A percentile compares a stretch with the other conserved stretches of the same genome.
phyloP scores from a whole-genome alignment of 2,888 invertebrate genomes.

The Erebia ligea region DNA sequence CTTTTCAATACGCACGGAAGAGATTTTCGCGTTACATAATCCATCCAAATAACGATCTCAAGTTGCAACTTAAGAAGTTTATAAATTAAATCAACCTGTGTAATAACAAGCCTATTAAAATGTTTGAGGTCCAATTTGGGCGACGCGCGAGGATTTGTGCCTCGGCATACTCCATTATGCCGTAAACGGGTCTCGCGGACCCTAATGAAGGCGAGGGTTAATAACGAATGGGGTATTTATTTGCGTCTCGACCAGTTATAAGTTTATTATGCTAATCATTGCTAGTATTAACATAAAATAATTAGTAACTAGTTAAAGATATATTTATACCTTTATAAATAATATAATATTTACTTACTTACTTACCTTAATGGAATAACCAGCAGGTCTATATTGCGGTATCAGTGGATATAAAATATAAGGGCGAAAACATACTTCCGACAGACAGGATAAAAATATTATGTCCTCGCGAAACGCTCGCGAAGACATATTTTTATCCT shows the following conservation, averaged over 20 bases:
- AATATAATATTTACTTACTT: no score
- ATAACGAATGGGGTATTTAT: slow-evolving; percentile 27
- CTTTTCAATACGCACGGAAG: no score
- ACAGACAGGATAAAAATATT: no score
- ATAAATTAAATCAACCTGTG: slow-evolving; percentile 36
- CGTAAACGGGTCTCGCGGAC: slow-evolving; percentile 34
- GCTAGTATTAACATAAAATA: slow-evolving; percentile 2
- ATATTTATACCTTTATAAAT: background rate
- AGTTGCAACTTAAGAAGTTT: background rate
- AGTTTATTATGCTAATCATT: slow-evolving; percentile 9
- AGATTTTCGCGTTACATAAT: no score
- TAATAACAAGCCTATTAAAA: slow-evolving; percentile 49
- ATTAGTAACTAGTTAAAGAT: background rate
- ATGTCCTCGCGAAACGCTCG: no score
- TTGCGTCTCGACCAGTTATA: slow-evolving; percentile 11
- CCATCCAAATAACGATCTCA: background rate
- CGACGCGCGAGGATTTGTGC: slow-evolving; percentile 46
- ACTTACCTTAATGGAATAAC: no score
- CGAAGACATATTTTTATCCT: no score
- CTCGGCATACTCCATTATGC: slow-evolving; percentile 36
- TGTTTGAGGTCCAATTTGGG: slow-evolving; percentile 48
- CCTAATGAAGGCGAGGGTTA: slow-evolving; percentile 29
- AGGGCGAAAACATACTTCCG: no score
- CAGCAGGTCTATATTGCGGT: no score
- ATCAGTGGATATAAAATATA: no score